Evolutionary conservation across 1,140 invertebrate species (phyloP), one percentile per base, ranked within the genome.

Genomic region (Ostrea denselamellosa): DNA sequence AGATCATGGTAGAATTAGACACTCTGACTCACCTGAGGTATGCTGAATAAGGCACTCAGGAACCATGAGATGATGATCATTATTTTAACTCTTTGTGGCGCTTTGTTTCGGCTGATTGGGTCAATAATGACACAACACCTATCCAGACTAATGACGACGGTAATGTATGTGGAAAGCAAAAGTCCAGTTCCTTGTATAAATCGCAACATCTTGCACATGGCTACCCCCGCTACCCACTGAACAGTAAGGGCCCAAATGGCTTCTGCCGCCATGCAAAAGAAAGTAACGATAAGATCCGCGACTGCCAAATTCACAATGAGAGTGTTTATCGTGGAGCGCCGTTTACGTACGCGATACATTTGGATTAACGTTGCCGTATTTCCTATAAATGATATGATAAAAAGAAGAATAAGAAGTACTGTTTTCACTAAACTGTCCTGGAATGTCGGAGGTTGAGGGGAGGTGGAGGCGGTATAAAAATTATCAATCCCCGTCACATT

Each of bases 121-220:
- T 97, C 97, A 87, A 97, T 96, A 0, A 98, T 97, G 0, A 97
- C 97, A 62, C 94, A 93, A 95, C 97, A 97, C 84, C 97, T 95
- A 92, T 98, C 97, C 44, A 98, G 95, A 8, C 97, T 97, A 90
- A 98, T 98, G 12, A 97, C 95, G 7, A 98, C 97, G 28, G 97
- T 95, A 34, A 97, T 96, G 93, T 97, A 98, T 0, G 97, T 98
- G 68, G 97, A 97, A n/a, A 97, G 94, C 14, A 88, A 85, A 17
- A 90, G 71, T 7, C 90, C 89, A 28, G 89, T 90, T 0, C 83
- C 91, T 94, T 98, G 97, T 19, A 97, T 93, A 91, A 97, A 97
- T 94, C 98, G 98, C 90, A 98, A 96, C 19, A 97, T 87, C 94
- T 98, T 98, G 94, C 97, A 98, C 51, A 96, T 96, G 0, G 96